phyloP scores from a whole-genome alignment of 1,140 invertebrate species.

The Hormaphis cornu region DNA sequence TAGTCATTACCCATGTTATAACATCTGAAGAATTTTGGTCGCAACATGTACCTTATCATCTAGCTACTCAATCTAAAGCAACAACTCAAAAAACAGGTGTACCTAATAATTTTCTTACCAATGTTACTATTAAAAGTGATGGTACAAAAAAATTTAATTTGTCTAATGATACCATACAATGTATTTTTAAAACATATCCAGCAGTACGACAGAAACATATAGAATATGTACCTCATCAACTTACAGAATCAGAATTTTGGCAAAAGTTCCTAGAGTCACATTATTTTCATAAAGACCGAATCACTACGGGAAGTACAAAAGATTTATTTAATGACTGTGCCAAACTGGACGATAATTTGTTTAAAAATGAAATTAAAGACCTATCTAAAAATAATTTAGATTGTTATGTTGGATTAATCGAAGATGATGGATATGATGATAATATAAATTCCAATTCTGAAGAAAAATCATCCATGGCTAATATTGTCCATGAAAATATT shows the following conservation, averaged over 20 bases:
- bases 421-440: constrained; percentile 64
- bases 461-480: constrained; percentile 52
- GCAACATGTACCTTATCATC: constrained; percentile 68
- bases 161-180: constrained; percentile 91
- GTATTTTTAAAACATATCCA: constrained; percentile 98
- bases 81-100: constrained; percentile 74
- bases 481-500: constrained; percentile 49
- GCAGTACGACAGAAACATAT: constrained; percentile 93
- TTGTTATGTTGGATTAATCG: constrained; percentile 63
- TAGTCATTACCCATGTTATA: constrained; percentile 88
- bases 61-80: constrained; percentile 57
- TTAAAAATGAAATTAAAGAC: constrained; percentile 66
- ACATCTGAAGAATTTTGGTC: constrained; percentile 95
- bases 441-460: constrained; percentile 51
- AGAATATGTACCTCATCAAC: constrained; percentile 90
- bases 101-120: constrained; percentile 70
- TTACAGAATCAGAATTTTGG: constrained; percentile 97
- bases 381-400: constrained; percentile 69
- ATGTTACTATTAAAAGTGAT: constrained; percentile 91
- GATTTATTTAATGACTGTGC: constrained; percentile 95
- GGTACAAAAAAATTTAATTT: constrained; percentile 96
- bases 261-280: constrained; percentile 99
- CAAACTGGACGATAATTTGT: constrained; percentile 84
- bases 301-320: constrained; percentile 68
- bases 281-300: constrained; percentile 97